phyloP scores from a whole-genome alignment of 2,113 vertebrate genomes.

The Seriola quinqueradiata region DNA sequence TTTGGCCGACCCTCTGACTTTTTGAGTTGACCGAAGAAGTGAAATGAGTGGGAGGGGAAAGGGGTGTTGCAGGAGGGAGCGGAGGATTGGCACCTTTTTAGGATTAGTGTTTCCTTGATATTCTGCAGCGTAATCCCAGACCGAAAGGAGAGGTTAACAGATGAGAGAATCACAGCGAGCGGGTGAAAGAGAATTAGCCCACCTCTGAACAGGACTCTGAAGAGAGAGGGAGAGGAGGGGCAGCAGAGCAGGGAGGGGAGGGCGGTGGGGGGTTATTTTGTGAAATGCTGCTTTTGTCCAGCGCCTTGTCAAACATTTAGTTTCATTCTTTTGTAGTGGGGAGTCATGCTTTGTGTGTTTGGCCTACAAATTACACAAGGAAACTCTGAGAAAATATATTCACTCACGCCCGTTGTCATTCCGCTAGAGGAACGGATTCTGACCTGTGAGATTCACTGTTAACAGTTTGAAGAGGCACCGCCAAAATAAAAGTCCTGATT shows the following conservation, averaged over 20 bases:
- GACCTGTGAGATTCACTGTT: conserved; percentile 9
- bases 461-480: background rate
- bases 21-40: conserved; percentile 17
- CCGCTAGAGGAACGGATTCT: conserved; percentile 13
- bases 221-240: conserved; percentile 5
- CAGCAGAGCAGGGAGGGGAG: background rate
- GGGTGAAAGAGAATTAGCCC: conserved; percentile 71
- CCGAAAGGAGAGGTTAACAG: conserved; percentile 74
- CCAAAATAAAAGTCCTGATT: conserved; percentile 9
- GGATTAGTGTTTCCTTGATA: conserved; percentile 84
- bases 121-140: conserved; percentile 80
- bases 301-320: conserved; percentile 78
- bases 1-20: conserved; percentile 13
- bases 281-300: conserved; percentile 75
- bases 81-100: conserved; percentile 78
- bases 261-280: conserved; percentile 50
- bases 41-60: conserved; percentile 47
- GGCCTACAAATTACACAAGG: conserved; percentile 60
- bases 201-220: conserved; percentile 61
- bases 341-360: conserved; percentile 72
- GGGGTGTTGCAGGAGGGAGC: conserved; percentile 51
- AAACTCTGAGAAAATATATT: conserved; percentile 30
- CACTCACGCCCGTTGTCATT: conserved; percentile 20
- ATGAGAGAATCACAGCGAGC: conserved; percentile 65
- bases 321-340: conserved; percentile 68